These are phyloP conservation scores for Spermophilus dauricus DNA, from an alignment of 2,113 vertebrate species.

Conservation along the genomic window DNA sequence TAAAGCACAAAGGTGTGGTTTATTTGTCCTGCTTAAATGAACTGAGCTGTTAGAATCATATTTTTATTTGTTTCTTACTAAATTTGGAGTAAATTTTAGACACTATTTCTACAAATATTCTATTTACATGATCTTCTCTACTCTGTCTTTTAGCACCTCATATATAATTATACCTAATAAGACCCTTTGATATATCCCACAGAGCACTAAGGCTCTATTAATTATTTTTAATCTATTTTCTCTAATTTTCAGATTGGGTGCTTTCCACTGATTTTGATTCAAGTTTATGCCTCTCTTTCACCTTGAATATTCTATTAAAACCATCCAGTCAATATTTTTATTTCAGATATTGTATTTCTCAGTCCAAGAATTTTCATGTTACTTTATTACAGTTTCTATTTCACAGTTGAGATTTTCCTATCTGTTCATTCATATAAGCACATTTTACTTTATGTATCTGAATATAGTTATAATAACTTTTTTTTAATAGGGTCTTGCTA, in stretches of 20 bases:
- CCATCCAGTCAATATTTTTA: background rate
- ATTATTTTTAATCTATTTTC: background rate
- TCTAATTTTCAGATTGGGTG: background rate
- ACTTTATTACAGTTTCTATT: background rate
- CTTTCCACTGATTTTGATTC: background rate
- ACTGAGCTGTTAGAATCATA: background rate
- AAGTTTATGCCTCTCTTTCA: background rate
- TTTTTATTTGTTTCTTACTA: background rate
- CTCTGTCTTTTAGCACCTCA: background rate
- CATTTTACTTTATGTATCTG: slow-evolving; percentile 35
- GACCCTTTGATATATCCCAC: background rate
- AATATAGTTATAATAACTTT: background rate
- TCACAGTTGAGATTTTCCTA: background rate
- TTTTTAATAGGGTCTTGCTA: background rate
- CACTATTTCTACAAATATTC: background rate
- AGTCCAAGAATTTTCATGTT: background rate
- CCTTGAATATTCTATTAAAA: background rate
- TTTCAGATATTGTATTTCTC: background rate
- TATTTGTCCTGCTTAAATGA: background rate
- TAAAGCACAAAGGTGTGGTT: background rate
- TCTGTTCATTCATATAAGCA: background rate
- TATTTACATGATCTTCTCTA: background rate
- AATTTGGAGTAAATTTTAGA: background rate
- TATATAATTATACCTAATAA: background rate
- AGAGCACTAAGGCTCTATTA: background rate